phyloP scores from a whole-genome alignment of 2,797 vertebrate genomes.

The Triplophysa bombifrons region DNA sequence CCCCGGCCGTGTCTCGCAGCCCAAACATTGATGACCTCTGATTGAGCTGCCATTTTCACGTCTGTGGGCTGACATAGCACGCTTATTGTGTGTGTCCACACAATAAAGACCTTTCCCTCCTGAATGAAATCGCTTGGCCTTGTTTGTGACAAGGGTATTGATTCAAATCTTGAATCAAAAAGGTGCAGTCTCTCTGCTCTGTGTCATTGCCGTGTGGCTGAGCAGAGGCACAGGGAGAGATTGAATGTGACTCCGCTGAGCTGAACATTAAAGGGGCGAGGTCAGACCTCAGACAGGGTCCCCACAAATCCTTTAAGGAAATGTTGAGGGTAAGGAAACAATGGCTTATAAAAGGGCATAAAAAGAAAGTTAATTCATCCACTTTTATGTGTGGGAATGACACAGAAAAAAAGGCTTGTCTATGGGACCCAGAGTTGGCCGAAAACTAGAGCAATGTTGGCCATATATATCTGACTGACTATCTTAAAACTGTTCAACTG shows the following conservation, averaged over 20 bases:
- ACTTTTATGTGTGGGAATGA: conserved; percentile 6
- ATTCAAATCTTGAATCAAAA: conserved; percentile 46
- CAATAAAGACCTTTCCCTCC: conserved; percentile 47
- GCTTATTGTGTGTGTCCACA: conserved; percentile 35
- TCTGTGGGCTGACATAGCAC: conserved; percentile 12
- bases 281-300: conserved; percentile 23
- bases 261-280: conserved; percentile 27
- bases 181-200: conserved; percentile 18
- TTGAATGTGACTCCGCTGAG: conserved; percentile 15
- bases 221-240: conserved; percentile 23
- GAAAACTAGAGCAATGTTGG: conserved; percentile 25
- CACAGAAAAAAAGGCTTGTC: background rate
- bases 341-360: conserved; percentile 16
- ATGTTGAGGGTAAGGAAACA: conserved; percentile 32
- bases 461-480: conserved; percentile 4
- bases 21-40: conserved; percentile 48
- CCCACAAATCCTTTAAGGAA: conserved; percentile 13
- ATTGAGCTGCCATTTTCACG: conserved; percentile 46
- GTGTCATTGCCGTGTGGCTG: conserved; percentile 17
- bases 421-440: conserved; percentile 6
- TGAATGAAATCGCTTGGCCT: conserved; percentile 48
- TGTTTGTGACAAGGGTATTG: conserved; percentile 48
- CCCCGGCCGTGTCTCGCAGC: background rate
- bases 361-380: background rate
- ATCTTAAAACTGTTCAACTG: conserved; percentile 26